Percentiles rank a stretch among this genome's conserved stretches.
Conservation (phyloP, 2,888 invertebrate genomes). For the Fragum fragum region DNA sequence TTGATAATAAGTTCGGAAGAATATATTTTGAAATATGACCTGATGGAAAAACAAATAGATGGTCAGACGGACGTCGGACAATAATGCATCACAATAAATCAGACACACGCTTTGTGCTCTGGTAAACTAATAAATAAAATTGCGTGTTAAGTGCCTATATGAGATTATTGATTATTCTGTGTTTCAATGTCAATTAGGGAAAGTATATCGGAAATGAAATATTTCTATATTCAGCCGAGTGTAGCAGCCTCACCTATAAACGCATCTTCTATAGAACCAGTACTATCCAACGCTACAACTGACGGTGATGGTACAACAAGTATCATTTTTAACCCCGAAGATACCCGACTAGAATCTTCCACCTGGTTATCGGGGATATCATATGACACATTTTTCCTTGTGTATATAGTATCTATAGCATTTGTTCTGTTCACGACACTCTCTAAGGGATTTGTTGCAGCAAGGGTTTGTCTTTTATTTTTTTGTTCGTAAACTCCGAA, state of each 20-base stretch:
- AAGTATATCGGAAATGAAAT: no score
- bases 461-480: conserved; percentile 43
- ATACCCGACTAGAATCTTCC: background rate
- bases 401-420: conserved; percentile 60
- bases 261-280: background rate
- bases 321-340: background rate
- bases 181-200: no score
- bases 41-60: no score
- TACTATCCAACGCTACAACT: background rate
- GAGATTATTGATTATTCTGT: no score
- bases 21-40: no score
- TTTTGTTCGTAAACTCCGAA: no score
- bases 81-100: no score
- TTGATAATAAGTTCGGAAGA: no score
- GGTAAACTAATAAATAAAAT: no score
- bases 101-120: no score
- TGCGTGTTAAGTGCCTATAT: no score
- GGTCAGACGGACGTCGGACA: no score
- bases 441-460: conserved; percentile 63
- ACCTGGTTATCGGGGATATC: conserved; percentile 14
- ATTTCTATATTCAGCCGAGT: conserved; percentile 4
- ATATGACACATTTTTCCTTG: conserved; percentile 58
- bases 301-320: background rate
- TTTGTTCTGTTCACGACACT: conserved; percentile 57
- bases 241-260: background rate